Evolutionary conservation across 2,888 invertebrate species (phyloP), one percentile per base, ranked within the genome.

Genomic region (Ophion ellenae): DNA sequence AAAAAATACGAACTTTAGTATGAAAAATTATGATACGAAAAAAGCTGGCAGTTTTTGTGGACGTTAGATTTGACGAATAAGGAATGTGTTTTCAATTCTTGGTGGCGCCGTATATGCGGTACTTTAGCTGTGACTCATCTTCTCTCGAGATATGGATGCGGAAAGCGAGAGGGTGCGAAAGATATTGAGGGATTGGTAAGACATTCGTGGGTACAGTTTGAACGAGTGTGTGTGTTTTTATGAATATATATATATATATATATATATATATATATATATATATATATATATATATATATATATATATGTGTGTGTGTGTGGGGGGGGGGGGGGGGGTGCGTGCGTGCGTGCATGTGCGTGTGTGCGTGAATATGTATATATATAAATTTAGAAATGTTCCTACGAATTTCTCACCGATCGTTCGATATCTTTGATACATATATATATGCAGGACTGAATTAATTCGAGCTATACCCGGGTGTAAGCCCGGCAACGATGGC

Each of bases 101-200:
- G 17, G n/a, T 47, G 53, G 47, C 53, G 70, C 28, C n/a, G 17
- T 17, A 14, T 53, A 28, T 1, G 17, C n/a, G 53, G 28, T 9
- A 14, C 53, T 28, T 9, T 9, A 7, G 28, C 47, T 70, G 53
- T 84, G 84, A 80, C 64, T 84, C 84, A 81, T 81, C 75, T 53
- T 53, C 47, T 76, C 59, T 57, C 40, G 63, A 64, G 69, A 79
- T 64, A 79, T 71, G 71, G 67, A 75, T 67, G 47, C 32, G 66
- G 75, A 75, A 36, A 36, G 61, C 28, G 63, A 75, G 32, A 81
- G 61, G 69, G 36, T 32, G 63, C 24, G 77, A 57, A 14, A 77
- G 36, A 67, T 57, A 53, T 57, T 7, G 66, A 40, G 66, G 36
- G 76, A 77, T 36, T 32, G 6, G 36, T 66, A 67, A 67, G 32